Base-by-base conservation (phyloP, 2,113 vertebrate species). In the Patagioenas fasciata region DNA sequence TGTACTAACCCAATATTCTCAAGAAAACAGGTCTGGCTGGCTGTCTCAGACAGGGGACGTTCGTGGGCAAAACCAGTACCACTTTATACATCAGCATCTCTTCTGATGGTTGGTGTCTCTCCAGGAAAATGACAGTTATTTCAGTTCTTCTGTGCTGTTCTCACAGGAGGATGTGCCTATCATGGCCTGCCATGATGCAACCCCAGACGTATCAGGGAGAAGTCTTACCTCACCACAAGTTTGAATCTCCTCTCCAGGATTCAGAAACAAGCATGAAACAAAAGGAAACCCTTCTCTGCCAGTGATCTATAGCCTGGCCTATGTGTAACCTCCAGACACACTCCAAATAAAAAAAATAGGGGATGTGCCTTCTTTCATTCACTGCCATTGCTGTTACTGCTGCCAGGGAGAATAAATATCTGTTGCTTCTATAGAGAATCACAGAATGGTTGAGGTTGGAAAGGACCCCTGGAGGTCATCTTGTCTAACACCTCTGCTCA, bases 141-240 rank as follows among this genome's bases (percentile, higher is more conserved):
- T 65, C 29, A 48, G 6, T 51, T 65, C 13, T 4, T 79, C 38
- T 92, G 12, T 9, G 6, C 16, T 90, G 5, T 32, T 77, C 20
- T 80, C 24, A 61, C 2, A 8, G 32, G 6, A 85, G 4, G 32
- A 48, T 51, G 47, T 51, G 17, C 10, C 6, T 75, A 12, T 13
- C 48, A 38, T 24, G 34, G 19, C 5, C 23, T 71, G 32, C 8
- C 13, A 31, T 34, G 10, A 17, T 50, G 19, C 21, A 38, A 19
- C 6, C 31, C 14, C 3, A 47, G 42, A 71, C 7, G 4, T 31
- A 11, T 2, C 24, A 48, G 1, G 11, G 10, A 64, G 38, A 73
- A 51, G 20, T 28, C 5, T 2, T 47, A 2, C 24, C 36, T 15
- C 34, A 11, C n/a, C n/a, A 2, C 3, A 13, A 2, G 4, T 32